Conservation (phyloP, 2,797 vertebrate genomes). For the Buphagus erythrorhynchus region DNA sequence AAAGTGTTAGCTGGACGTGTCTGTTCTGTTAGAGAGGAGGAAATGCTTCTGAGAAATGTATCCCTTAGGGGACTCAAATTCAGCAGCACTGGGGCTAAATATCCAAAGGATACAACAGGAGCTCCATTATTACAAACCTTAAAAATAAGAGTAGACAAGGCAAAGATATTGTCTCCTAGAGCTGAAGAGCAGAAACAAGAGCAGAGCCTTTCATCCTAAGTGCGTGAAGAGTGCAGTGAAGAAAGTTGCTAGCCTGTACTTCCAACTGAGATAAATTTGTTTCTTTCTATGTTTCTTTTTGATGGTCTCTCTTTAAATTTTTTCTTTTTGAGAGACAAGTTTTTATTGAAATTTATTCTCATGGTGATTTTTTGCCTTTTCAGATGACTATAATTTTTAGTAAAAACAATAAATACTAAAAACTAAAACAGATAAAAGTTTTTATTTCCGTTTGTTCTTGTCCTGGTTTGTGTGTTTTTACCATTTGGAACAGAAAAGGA, state of each 20-base stretch:
- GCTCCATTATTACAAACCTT: background rate
- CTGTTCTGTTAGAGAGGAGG: background rate
- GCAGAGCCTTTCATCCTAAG: background rate
- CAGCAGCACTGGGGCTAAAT: background rate
- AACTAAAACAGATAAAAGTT: background rate
- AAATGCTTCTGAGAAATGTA: constrained; percentile 11
- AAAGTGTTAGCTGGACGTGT: background rate
- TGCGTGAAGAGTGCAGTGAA: background rate
- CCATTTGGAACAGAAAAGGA: background rate
- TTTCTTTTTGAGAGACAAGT: background rate
- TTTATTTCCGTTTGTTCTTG: background rate
- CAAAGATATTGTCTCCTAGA: background rate
- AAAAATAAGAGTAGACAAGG: background rate
- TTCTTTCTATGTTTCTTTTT: background rate
- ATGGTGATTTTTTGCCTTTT: background rate
- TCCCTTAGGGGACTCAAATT: background rate
- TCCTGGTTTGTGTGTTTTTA: background rate
- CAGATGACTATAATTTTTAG: background rate
- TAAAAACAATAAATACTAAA: background rate
- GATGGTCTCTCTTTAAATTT: background rate
- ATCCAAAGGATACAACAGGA: background rate
- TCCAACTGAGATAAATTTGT: background rate
- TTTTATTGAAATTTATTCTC: background rate
- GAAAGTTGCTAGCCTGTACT: background rate
- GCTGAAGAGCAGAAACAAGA: background rate